Evolutionary conservation across 2,888 invertebrate genomes (phyloP).

Genomic region (Peribatodes rhomboidaria): DNA sequence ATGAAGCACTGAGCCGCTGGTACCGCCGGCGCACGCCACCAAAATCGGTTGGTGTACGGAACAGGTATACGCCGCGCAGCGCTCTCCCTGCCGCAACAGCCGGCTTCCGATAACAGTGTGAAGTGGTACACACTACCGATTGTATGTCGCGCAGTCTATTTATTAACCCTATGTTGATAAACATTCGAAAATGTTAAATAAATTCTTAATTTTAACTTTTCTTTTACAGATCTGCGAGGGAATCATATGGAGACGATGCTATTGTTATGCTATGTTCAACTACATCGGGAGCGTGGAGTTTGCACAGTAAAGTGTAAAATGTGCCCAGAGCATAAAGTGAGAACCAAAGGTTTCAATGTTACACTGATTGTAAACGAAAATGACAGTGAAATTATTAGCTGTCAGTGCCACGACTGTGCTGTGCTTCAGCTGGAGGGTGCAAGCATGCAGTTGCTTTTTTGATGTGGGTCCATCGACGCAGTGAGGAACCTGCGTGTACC

Average conservation of each 20-base stretch:
- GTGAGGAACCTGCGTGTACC: neutral
- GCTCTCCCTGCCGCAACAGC: too few relatives aligned
- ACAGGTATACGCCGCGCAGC: too few relatives aligned
- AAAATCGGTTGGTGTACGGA: too few relatives aligned
- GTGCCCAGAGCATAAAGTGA: neutral
- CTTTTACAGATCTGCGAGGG: neutral
- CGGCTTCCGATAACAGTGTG: too few relatives aligned
- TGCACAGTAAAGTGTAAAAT: neutral
- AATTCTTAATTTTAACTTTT: too few relatives aligned
- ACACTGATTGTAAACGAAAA: neutral
- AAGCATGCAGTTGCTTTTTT: neutral
- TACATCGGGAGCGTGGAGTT: neutral
- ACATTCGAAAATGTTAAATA: too few relatives aligned
- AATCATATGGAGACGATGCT: neutral
- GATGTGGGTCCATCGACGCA: neutral
- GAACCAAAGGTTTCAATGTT: neutral
- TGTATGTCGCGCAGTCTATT: too few relatives aligned
- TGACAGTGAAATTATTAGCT: neutral
- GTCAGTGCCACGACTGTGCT: neutral
- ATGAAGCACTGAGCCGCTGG: too few relatives aligned
- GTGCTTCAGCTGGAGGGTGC: neutral
- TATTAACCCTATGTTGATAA: too few relatives aligned
- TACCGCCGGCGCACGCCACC: too few relatives aligned
- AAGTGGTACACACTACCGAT: too few relatives aligned
- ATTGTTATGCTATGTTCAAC: neutral